Conservation (phyloP, 2,888 invertebrate species). For the Sinopyrophorus schimmeli region DNA sequence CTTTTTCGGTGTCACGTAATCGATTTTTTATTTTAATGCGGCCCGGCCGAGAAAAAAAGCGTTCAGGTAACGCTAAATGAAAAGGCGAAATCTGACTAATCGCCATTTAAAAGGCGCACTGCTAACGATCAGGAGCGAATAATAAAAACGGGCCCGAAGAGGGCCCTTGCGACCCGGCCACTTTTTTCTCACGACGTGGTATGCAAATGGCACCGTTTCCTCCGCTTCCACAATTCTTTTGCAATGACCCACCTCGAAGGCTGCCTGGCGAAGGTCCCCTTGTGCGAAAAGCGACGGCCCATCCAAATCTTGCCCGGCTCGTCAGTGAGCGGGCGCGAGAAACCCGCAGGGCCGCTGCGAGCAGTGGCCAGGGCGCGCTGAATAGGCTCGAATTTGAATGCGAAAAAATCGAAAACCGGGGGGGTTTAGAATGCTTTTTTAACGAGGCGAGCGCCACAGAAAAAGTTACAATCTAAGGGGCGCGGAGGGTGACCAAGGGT, state of each 20-base stretch:
- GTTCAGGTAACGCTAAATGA: constrained; percentile 11
- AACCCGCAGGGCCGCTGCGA: constrained; percentile 6
- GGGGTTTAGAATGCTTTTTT: constrained; percentile 20
- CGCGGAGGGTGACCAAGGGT: constrained; percentile 27
- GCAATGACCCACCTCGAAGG: constrained; percentile 13
- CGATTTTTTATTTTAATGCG: constrained; percentile 33
- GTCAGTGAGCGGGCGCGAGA: constrained; percentile 15
- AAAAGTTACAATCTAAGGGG: constrained; percentile 15
- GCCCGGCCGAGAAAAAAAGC: too few species aligned
- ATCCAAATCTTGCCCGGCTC: constrained; percentile 16
- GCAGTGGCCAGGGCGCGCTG: constrained; percentile 24
- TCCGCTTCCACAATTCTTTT: constrained; percentile 24
- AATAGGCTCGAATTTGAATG: constrained; percentile 31
- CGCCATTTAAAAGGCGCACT: constrained; percentile 26
- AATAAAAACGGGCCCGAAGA: constrained; percentile 20
- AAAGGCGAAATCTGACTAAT: constrained; percentile 26
- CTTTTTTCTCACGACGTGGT: constrained; percentile 30
- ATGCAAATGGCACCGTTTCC: constrained; percentile 26
- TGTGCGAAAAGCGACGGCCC: constrained; percentile 20
- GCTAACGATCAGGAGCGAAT: constrained; percentile 32
- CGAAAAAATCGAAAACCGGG: constrained; percentile 25
- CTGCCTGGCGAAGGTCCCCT: constrained; percentile 20
- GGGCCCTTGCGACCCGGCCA: constrained; percentile 21
- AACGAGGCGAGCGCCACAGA: constrained; percentile 1
- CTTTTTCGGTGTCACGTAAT: constrained; percentile 27